Evolutionary conservation across 2,113 vertebrate species (phyloP).

Genomic region (Nicator chloris): DNA sequence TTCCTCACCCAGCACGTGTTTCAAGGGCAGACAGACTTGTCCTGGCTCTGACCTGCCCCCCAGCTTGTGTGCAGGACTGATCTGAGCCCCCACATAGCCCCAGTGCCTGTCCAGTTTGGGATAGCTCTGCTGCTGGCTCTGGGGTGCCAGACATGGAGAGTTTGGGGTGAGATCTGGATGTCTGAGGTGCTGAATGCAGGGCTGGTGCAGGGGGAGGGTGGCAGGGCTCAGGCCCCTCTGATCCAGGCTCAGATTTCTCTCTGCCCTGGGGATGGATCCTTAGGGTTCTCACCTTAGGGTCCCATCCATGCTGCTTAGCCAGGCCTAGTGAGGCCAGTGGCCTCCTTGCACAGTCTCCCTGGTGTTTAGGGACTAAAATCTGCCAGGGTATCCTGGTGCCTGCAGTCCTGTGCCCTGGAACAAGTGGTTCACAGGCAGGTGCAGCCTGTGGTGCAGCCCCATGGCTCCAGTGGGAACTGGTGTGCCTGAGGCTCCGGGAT

Average conservation of each 20-base stretch:
- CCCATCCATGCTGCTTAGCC: not conserved
- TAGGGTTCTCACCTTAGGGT: not conserved
- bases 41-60: not conserved
- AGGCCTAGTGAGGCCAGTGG: not conserved
- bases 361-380: not conserved
- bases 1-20: not conserved
- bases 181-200: not conserved
- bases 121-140: not conserved
- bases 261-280: not conserved
- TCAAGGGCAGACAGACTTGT: not conserved
- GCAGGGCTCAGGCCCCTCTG: not conserved
- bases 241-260: not conserved
- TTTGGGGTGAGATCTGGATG: not conserved
- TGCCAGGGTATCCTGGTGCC: not conserved
- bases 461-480: not conserved
- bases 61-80: not conserved
- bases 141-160: not conserved
- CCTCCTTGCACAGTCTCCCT: not conserved
- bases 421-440: not conserved
- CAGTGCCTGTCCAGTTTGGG: not conserved
- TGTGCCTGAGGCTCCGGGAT: too few relatives aligned
- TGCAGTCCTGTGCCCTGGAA: not conserved
- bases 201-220: not conserved
- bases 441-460: not conserved
- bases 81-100: not conserved